Percentiles rank a stretch among this genome's conserved stretches.
Evolutionary conservation across 2,113 vertebrate genomes (phyloP).

Genomic region (Channa maculata): DNA sequence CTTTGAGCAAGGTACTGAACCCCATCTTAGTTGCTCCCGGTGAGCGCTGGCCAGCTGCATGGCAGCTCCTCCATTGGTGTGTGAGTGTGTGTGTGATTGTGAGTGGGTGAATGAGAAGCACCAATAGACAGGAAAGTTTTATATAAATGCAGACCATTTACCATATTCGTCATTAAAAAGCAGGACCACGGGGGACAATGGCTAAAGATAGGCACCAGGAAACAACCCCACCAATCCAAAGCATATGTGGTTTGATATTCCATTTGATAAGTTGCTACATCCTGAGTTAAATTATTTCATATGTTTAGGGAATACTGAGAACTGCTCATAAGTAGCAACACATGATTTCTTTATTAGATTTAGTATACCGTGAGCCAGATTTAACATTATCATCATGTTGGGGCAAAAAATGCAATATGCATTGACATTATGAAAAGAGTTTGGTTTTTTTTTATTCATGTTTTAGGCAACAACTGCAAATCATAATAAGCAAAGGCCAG

Average conservation of each 20-base stretch:
- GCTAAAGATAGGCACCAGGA: slow-evolving; percentile 73
- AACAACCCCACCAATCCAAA: slow-evolving; percentile 55
- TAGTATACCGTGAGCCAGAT: slow-evolving; percentile 25
- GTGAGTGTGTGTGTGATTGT: too few species aligned
- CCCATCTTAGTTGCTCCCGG: too few species aligned
- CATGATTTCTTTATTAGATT: slow-evolving; percentile 54
- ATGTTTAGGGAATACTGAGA: slow-evolving; percentile 39
- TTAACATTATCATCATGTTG: slow-evolving; percentile 29
- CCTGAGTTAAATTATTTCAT: slow-evolving; percentile 68
- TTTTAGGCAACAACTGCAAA: slow-evolving; percentile 53
- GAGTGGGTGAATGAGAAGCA: too few species aligned
- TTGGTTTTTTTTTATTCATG: slow-evolving; percentile 29
- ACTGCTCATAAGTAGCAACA: slow-evolving; percentile 52
- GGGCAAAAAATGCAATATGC: slow-evolving; percentile 38
- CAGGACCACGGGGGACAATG: slow-evolving; percentile 66
- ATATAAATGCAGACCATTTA: too few species aligned
- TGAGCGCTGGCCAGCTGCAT: too few species aligned
- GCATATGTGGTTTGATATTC: slow-evolving; percentile 70
- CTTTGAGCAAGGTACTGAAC: too few species aligned
- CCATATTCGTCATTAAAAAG: slow-evolving; percentile 71
- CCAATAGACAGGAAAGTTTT: too few species aligned
- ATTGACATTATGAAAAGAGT: slow-evolving; percentile 33
- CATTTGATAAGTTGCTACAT: slow-evolving; percentile 72
- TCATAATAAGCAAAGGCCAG: slow-evolving; percentile 18
- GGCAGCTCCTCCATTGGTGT: too few species aligned